These are phyloP conservation scores for Monochamus alternatus DNA, from an alignment of 2,888 invertebrate species.

Conservation along the genomic window DNA sequence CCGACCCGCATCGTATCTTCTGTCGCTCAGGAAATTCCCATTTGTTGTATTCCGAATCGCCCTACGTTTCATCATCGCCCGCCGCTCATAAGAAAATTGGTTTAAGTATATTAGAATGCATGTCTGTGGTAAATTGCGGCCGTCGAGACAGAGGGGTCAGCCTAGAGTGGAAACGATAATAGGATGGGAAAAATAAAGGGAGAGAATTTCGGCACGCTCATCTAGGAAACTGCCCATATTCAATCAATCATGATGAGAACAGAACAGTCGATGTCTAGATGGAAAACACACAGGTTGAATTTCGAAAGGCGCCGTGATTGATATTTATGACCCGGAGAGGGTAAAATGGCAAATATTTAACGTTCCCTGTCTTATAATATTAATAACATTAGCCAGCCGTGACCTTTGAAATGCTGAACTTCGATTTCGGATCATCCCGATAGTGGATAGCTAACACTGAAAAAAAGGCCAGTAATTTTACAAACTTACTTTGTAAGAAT, in stretches of 20 bases:
- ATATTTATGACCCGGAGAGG: constrained; percentile 49
- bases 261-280: constrained; percentile 41
- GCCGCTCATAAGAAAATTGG: constrained; percentile 28
- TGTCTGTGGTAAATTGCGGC: constrained; percentile 40
- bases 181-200: constrained; percentile 47
- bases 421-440: not conserved
- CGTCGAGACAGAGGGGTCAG: constrained; percentile 26
- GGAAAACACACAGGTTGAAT: constrained; percentile 50
- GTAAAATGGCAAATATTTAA: constrained; percentile 29
- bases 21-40: no score
- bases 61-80: constrained; percentile 12
- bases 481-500: no score
- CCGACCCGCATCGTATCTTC: no score
- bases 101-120: constrained; percentile 48
- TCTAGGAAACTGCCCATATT: constrained; percentile 39
- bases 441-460: not conserved
- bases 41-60: no score
- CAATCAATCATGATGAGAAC: constrained; percentile 51
- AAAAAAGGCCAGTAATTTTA: no score
- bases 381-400: not conserved
- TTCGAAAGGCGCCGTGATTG: constrained; percentile 48
- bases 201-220: constrained; percentile 32
- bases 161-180: constrained; percentile 44
- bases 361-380: constrained; percentile 18
- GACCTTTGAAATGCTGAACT: not conserved